These are phyloP conservation scores for Trichonephila clavata DNA, from an alignment of 1,140 invertebrate species.

Conservation along the genomic window DNA sequence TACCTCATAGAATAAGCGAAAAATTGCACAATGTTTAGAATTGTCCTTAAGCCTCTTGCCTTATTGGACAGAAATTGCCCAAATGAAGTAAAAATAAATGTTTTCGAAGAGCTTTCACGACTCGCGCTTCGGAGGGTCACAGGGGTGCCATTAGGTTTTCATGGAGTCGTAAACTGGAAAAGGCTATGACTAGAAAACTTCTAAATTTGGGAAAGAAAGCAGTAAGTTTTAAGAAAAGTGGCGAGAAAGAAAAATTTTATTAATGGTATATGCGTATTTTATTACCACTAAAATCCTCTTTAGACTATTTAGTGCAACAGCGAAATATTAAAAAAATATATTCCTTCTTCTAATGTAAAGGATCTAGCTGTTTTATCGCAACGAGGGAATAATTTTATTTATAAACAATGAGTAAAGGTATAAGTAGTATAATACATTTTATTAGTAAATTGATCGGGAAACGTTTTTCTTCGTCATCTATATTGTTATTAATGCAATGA, in stretches of 20 bases:
- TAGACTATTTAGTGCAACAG: background rate
- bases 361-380: too few species aligned
- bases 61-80: background rate
- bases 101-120: background rate
- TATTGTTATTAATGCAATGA: too few species aligned
- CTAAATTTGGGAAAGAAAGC: background rate
- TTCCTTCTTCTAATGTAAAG: too few species aligned
- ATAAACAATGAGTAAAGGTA: too few species aligned
- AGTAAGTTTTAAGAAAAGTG: background rate
- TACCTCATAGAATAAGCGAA: background rate
- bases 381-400: too few species aligned
- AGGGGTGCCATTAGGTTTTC: background rate
- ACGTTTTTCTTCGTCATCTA: too few species aligned
- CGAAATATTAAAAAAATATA: too few species aligned
- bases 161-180: background rate
- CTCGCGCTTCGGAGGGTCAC: background rate
- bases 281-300: background rate
- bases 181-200: background rate
- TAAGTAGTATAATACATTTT: too few species aligned
- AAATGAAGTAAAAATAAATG: background rate
- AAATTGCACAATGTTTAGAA: background rate
- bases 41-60: background rate
- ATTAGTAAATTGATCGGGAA: too few species aligned
- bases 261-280: background rate
- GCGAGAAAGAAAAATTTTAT: background rate